phyloP scores from a whole-genome alignment of 1,140 invertebrate genomes.

The Platorchestia sp. region DNA sequence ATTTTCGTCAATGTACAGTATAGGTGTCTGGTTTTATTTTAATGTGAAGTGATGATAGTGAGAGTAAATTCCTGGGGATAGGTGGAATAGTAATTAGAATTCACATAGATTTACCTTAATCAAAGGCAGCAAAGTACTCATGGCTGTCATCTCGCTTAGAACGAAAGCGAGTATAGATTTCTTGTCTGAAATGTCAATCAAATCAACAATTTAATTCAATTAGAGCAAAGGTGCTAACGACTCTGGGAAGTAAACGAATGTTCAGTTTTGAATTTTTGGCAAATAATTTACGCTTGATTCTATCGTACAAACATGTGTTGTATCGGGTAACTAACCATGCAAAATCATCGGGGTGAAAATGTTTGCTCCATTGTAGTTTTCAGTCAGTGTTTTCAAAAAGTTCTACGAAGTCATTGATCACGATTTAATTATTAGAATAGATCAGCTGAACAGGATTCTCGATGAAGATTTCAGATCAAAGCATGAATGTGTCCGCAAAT shows the following conservation, averaged over 20 bases:
- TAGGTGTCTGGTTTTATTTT: neutral
- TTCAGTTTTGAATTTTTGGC: neutral
- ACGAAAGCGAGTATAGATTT: neutral
- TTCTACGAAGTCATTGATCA: neutral
- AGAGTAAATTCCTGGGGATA: neutral
- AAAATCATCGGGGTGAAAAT: neutral
- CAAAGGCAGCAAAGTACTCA: neutral
- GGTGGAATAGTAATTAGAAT: neutral
- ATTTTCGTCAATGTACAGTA: neutral
- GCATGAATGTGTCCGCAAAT: neutral
- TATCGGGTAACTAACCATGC: too few species aligned
- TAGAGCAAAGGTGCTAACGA: neutral
- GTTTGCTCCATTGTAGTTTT: neutral
- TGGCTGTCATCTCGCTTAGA: neutral
- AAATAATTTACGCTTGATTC: neutral
- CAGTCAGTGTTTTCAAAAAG: neutral
- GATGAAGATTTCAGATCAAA: neutral
- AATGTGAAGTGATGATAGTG: neutral
- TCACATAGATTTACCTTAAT: neutral
- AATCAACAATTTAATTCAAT: neutral
- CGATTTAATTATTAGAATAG: neutral
- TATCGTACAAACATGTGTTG: too few species aligned
- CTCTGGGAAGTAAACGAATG: neutral
- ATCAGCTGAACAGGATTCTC: neutral
- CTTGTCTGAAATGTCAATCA: neutral